Percentiles rank a stretch among this genome's conserved stretches.
Evolutionary conservation across 2,888 invertebrate genomes (phyloP).

Genomic region (Synergus itoensis): DNA sequence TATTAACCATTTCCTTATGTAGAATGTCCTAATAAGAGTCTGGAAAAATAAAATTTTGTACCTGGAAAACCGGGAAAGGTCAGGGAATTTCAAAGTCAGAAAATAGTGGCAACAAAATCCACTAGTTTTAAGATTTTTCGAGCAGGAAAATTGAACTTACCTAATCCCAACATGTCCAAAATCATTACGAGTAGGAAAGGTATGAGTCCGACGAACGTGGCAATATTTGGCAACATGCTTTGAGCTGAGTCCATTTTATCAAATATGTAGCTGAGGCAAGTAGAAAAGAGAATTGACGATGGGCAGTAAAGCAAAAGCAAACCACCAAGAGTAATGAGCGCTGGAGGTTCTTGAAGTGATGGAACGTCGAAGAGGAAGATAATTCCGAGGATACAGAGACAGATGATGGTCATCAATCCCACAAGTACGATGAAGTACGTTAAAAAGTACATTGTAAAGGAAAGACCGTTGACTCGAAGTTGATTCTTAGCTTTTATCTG

Average conservation of each 20-base stretch:
- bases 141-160: constrained; percentile 77
- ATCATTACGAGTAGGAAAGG: constrained; percentile 87
- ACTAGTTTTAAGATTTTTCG: neutral
- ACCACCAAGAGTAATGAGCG: constrained; percentile 83
- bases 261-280: constrained; percentile 89
- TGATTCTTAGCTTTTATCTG: constrained; percentile 91
- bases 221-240: constrained; percentile 88
- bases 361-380: constrained; percentile 86
- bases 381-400: constrained; percentile 81
- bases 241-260: constrained; percentile 91
- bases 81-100: too few relatives aligned
- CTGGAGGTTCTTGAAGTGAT: constrained; percentile 84
- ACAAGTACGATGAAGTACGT: constrained; percentile 87
- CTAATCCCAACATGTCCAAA: constrained; percentile 85
- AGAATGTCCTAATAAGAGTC: too few relatives aligned
- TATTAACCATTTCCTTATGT: too few relatives aligned
- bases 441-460: constrained; percentile 86
- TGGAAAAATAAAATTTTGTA: too few relatives aligned
- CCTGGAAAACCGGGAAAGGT: too few relatives aligned
- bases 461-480: constrained; percentile 88
- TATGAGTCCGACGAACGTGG: constrained; percentile 86
- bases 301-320: constrained; percentile 87
- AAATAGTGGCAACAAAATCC: neutral
- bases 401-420: constrained; percentile 84
- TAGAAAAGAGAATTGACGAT: constrained; percentile 87